Evolutionary conservation across 2,888 invertebrate genomes (phyloP), one percentile per base, ranked within the genome.

Genomic region (Lathronympha strigana): DNA sequence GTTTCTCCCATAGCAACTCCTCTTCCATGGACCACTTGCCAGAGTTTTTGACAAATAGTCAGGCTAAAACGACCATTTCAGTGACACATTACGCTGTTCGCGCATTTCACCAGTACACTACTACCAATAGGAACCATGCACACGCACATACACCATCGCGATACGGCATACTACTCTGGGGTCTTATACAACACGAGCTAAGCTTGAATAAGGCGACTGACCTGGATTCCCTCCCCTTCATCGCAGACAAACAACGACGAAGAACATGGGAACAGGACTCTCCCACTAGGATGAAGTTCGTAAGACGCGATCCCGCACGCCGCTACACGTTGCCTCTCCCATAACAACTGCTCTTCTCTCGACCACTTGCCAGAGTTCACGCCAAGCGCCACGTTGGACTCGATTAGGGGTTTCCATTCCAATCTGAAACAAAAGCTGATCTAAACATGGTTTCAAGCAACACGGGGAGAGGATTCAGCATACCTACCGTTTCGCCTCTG

Each of bases 291-390:
- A 76, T 98, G 97, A 58, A 98, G 93, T 83, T 98, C 98, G 79
- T 98, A 99, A 0, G 97, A 97, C 0, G 98, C 98, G 63, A 99
- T 98, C 21, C 99, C 98, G 95, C 97, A 97, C 0, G 97, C 96
- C 0, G 98, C 96, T 45, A 98, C 94, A 61, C 99, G 93, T 87
- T 98, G 98, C 25, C 99, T 90, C 84, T 99, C 99, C 93, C 97
- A 95, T 67, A 98, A 92, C 58, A 99, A 85, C 82, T 98, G 97
- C 81, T 98, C 98, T 81, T 98, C 98, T 36, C 96, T 93, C 0
- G 97, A 97, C 93, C 95, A 94, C 77, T 94, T 92, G 61, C 93
- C 93, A 0, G 93, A 90, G 3, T 92, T 88, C 23, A 92, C 93
- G 6, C 90, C 90, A 0, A 95, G 91, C 0, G 94, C 93, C 31